A percentile compares a stretch with the other conserved stretches of the same genome.
Evolutionary conservation across 35 echinoderm and acorn worm species (phyloP).

Genomic region (Stichopus chloronotus): DNA sequence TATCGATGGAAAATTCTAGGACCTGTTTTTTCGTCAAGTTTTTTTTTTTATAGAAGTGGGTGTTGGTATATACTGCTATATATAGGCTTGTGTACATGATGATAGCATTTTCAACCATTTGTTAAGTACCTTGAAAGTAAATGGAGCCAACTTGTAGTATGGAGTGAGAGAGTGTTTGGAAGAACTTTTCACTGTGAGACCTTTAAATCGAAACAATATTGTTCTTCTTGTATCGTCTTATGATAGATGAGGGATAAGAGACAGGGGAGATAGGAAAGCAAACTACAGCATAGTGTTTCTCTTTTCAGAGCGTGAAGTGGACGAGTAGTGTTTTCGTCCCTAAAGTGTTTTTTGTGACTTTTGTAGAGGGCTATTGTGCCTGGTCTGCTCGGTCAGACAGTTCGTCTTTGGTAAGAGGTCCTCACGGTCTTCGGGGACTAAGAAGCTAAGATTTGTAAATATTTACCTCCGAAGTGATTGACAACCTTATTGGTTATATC

Average conservation of each 20-base stretch:
- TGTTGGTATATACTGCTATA: too few species aligned
- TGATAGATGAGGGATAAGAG: background rate
- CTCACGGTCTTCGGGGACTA: background rate
- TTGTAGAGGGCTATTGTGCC: slow-evolving; percentile 8
- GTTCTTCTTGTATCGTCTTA: background rate
- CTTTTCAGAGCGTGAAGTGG: background rate
- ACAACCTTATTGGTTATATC: background rate
- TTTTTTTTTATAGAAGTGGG: too few species aligned
- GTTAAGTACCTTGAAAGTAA: background rate
- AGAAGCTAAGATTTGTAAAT: slow-evolving; percentile 11
- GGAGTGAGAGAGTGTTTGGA: background rate
- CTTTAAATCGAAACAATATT: background rate
- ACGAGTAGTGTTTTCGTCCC: background rate
- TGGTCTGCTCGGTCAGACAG: background rate
- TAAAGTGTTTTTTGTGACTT: slow-evolving; percentile 36
- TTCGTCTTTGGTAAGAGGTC: background rate
- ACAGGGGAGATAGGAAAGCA: too few species aligned
- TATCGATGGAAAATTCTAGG: too few species aligned
- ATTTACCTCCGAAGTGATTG: slow-evolving; percentile 1
- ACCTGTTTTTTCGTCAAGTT: too few species aligned
- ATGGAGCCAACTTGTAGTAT: background rate
- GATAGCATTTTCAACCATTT: background rate
- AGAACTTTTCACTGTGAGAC: background rate
- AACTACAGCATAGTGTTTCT: background rate
- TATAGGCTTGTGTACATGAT: background rate